Evolutionary conservation across 2,888 invertebrate genomes (phyloP), one percentile per base, ranked within the genome.

Genomic region (Notocelia uddmanniana): DNA sequence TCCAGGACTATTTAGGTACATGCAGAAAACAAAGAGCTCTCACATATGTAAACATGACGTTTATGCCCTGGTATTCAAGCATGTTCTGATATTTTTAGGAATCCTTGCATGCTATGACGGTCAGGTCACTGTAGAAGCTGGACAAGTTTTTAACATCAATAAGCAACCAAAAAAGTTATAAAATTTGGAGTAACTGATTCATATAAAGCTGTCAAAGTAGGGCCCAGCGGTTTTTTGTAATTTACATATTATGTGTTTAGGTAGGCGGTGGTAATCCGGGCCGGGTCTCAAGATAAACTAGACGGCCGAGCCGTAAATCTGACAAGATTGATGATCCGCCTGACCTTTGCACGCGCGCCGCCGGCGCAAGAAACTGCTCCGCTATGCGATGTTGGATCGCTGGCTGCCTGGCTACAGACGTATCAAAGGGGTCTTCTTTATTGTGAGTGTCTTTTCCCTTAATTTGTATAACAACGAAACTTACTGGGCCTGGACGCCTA

Each of bases 281-380:
- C 78, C 77, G 82, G 84, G 78, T 81, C 80, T 76, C 74, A 83
- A 88, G 88, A 88, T 89, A 89, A 87, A 87, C 85, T 83, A 80
- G 77, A 79, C 80, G 81, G 76, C 77, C 74, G 74, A 77, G 81
- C 81, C 87, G 86, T 88, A 89, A 90, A 90, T 90, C 91, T 86
- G 88, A 82, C 87, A 87, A 89, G 90, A 91, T 89, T 87, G 85
- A 91, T 90, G 89, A 80, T 78, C 79, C 78, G 74, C 76, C 80
- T 84, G 85, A 86, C 85, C 90, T 84, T 80, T 78, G 78, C 81
- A 79, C 81, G 52, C 76, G 69, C 77, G 69, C 76, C 77, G 77
- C 81, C 80, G 76, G 77, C 81, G 77, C 79, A 78, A 80, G 78
- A 77, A 78, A 83, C 45, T 82, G 84, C 82, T 80, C 74, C 77